Base-by-base conservation (phyloP, 2,797 vertebrate genomes). In the Falco concolor region DNA sequence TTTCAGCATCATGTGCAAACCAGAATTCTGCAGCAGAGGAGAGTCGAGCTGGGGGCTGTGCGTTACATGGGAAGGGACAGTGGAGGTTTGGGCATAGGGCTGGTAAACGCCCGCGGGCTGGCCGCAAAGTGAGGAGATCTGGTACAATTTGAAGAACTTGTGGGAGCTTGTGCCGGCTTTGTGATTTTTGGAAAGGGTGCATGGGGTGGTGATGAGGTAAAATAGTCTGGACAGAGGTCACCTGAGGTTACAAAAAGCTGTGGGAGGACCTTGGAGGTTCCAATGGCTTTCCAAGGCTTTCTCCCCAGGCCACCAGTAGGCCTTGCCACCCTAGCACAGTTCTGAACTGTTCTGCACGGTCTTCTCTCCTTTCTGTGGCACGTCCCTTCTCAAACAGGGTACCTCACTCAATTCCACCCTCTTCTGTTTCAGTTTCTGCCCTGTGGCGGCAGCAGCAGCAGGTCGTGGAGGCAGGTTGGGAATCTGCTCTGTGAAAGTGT, bases 21-120 rank as follows among this genome's bases (percentile, higher is more conserved):
- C 18, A 24, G 57, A 45, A 45, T 72, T 81, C 49, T 75, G 45
- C 83, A 81, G 25, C 9, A 32, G 54, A 25, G 40, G n/a, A 36
- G 9, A 32, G 8, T 8, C 0, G 5, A 38, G 42, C 8, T 15
- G n/a, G 16, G 32, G 6, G 5, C 3, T 3, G 9, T 16, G 18
- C 36, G 59, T 14, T 54, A 10, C 15, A 9, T 12, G 72, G 36
- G 72, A 85, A 70, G 67, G 38, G 32, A 32, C 34, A 23, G 3
- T 13, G 47, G 54, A 49, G 8, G 13, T 40, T 82, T 47, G 85
- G 64, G 17, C n/a, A 3, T 4, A 22, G 36, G 27, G 17, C n/a
- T 83, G 69, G 49, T 27, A 24, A 47, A 70, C 40, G 28, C 27
- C n/a, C 23, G 12, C 36, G 57, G 50, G 18, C 5, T 68, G 77